Conservation (phyloP, 2,113 vertebrate genomes). For the Phyllostomus discolor region DNA sequence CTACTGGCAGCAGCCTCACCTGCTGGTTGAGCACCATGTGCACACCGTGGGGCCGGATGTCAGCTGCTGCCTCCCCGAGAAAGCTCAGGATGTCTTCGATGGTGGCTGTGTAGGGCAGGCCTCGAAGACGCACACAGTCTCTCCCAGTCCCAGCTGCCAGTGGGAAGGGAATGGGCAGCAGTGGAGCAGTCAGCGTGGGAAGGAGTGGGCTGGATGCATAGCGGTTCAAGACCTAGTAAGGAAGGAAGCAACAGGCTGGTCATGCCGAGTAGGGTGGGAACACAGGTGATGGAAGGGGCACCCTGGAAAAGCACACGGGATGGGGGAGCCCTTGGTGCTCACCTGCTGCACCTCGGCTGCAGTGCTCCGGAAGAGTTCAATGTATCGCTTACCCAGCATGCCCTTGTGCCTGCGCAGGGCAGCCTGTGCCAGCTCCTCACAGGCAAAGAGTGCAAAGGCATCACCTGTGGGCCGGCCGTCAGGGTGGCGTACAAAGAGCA, state of each 20-base stretch:
- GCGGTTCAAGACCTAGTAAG: constrained; percentile 90
- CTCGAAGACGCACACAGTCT: constrained; percentile 92
- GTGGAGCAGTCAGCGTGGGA: constrained; percentile 88
- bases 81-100: constrained; percentile 97
- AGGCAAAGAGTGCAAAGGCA: constrained; percentile 96
- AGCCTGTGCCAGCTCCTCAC: constrained; percentile 95
- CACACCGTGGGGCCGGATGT: constrained; percentile 96
- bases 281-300: background rate
- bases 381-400: constrained; percentile 96
- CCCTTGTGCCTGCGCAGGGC: constrained; percentile 96
- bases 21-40: constrained; percentile 99
- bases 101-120: constrained; percentile 93
- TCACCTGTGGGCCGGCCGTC: constrained; percentile 96
- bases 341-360: constrained; percentile 98
- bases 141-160: constrained; percentile 85
- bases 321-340: background rate
- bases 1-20: constrained; percentile 76
- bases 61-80: constrained; percentile 91
- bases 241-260: background rate
- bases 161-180: constrained; percentile 87
- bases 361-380: constrained; percentile 96
- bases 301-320: background rate
- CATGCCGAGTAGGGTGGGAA: background rate
- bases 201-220: constrained; percentile 95
- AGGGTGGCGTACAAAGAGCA: constrained; percentile 96